These are phyloP conservation scores for Verasper variegatus DNA, from an alignment of 2,113 vertebrate species.

Conservation along the genomic window DNA sequence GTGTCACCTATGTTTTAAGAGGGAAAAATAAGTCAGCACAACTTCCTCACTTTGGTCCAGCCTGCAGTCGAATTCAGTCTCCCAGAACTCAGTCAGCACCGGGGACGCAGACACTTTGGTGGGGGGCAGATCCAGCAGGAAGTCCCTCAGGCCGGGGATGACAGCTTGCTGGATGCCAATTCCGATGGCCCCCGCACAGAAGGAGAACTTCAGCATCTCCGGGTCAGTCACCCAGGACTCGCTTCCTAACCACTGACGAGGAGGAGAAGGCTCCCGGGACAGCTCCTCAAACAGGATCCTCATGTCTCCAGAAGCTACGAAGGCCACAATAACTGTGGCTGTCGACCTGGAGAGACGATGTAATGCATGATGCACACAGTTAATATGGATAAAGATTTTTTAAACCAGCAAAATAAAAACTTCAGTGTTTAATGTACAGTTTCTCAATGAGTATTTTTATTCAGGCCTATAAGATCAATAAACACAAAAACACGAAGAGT, in stretches of 20 bases:
- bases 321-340: conserved; percentile 76
- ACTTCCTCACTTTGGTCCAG: too few species aligned
- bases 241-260: conserved; percentile 78
- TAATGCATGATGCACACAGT: not conserved
- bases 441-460: too few species aligned
- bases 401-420: not conserved
- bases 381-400: not conserved
- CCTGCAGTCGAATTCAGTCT: conserved; percentile 72
- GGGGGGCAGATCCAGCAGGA: conserved; percentile 66
- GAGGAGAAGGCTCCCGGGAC: conserved; percentile 41
- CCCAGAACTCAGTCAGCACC: conserved; percentile 77
- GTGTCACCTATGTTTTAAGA: too few species aligned
- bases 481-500: too few species aligned
- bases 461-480: too few species aligned
- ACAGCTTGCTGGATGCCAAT: conserved; percentile 67
- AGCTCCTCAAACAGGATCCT: conserved; percentile 70
- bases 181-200: conserved; percentile 69
- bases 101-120: conserved; percentile 49
- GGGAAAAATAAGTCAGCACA: too few species aligned
- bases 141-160: conserved; percentile 77
- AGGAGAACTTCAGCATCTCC: conserved; percentile 53
- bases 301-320: conserved; percentile 66
- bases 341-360: conserved; percentile 60
- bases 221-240: conserved; percentile 76
- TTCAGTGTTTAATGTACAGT: not conserved